Evolutionary conservation across 2,797 vertebrate species (phyloP).

Genomic region (Micromesistius poutassou): DNA sequence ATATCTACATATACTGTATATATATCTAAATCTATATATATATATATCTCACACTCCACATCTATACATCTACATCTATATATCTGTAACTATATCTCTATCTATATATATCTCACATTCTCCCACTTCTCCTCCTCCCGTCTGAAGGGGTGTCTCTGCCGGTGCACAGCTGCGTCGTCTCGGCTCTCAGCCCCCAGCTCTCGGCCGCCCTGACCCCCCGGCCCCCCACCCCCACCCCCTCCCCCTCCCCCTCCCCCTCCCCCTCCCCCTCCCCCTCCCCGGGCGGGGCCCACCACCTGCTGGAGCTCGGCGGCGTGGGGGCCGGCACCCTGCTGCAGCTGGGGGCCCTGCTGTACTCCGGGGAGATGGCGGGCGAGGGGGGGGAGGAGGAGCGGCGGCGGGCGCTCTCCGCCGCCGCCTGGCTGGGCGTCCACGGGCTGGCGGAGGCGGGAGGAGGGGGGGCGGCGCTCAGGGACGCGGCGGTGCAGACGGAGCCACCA

Average conservation of each 20-base stretch:
- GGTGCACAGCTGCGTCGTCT: constrained; percentile 72
- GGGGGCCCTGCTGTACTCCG: constrained; percentile 70
- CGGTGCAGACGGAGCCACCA: constrained; percentile 55
- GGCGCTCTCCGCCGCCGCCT: constrained; percentile 63
- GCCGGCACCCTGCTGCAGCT: constrained; percentile 63
- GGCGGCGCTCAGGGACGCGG: constrained; percentile 26
- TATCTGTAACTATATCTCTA: too few relatives aligned
- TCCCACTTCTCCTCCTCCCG: constrained; percentile 14
- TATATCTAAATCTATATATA: too few relatives aligned
- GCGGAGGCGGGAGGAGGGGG: constrained; percentile 46
- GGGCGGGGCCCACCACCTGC: constrained; percentile 53
- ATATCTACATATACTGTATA: too few relatives aligned
- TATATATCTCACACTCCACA: too few relatives aligned
- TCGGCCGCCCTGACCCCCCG: constrained; percentile 56
- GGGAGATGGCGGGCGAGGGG: constrained; percentile 63
- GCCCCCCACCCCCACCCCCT: too few relatives aligned
- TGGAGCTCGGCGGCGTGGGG: constrained; percentile 62
- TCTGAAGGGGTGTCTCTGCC: constrained; percentile 70
- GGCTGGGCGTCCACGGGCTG: constrained; percentile 63
- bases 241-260: too few relatives aligned
- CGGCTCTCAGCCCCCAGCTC: constrained; percentile 70
- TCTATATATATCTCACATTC: background rate
- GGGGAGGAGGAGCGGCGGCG: constrained; percentile 62
- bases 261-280: too few relatives aligned
- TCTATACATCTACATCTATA: too few relatives aligned